Percentiles rank a stretch among this genome's conserved stretches.
phyloP scores from a whole-genome alignment of 2,797 vertebrate species.

The Manis javanica region DNA sequence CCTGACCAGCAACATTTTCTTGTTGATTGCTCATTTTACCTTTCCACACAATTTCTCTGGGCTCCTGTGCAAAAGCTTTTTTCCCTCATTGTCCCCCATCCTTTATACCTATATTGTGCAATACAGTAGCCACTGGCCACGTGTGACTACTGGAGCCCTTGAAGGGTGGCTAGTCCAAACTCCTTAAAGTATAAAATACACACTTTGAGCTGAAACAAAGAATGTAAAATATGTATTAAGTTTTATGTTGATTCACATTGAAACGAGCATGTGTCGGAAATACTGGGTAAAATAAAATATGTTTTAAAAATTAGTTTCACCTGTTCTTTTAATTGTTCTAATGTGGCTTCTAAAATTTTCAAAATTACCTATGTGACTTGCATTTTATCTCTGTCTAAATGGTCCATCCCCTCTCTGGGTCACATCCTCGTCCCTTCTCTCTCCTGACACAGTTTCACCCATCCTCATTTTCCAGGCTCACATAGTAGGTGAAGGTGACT shows the following conservation, averaged over 20 bases:
- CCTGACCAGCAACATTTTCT: neutral
- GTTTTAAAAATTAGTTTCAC: neutral
- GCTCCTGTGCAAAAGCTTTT: neutral
- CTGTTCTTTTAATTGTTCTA: neutral
- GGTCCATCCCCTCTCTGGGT: neutral
- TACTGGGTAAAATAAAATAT: neutral
- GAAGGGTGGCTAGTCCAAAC: neutral
- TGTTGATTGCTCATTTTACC: conserved; percentile 15
- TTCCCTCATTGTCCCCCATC: neutral
- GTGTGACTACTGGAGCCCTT: neutral
- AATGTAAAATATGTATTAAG: neutral
- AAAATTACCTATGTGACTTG: neutral
- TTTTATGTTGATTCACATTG: neutral
- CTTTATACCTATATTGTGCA: neutral
- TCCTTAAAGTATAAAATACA: neutral
- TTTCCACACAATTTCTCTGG: neutral
- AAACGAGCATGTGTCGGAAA: neutral
- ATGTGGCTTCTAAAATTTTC: neutral
- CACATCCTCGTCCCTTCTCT: neutral
- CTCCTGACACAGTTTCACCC: neutral
- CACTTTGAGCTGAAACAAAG: neutral
- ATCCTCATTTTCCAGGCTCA: conserved; percentile 68
- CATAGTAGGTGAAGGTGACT: conserved; percentile 83
- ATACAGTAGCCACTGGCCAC: neutral
- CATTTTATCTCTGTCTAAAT: neutral